Base-by-base conservation (phyloP, 2,888 invertebrate genomes). In the Pristionchus exspectatus region DNA sequence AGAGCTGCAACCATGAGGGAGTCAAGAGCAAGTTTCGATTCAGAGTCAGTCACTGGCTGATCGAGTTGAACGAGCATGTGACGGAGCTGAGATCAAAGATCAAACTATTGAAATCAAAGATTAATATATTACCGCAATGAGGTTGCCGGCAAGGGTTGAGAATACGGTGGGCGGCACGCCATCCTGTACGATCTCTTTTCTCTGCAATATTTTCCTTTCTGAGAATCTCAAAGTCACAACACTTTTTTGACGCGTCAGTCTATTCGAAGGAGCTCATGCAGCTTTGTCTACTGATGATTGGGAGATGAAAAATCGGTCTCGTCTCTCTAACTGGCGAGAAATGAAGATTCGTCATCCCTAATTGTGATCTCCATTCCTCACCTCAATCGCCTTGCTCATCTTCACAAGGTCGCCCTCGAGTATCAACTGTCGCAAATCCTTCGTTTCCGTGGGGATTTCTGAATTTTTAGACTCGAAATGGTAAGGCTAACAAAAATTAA, bases 331-430 rank as follows among this genome's bases (percentile, higher is more conserved):
- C 44, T 9, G 44, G 44, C 44, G 44, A 44, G 44, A 50, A 9
- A 50, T 3, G 10, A 50, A 1, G 44, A 50, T 10, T 50, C 44
- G 3, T 50, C 44, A 50, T 50, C 10, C 44, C 44, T 44, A 44
- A 3, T 44, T 9, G 12, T 50, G 0, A 3, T 3, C 10, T 50
- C 44, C 4, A 50, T 50, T 9, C 18, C 72, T 74, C 87, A 56
- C 87, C 56, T 74, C 21, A 21, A 88, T 54, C n/a, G 54, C 5
- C n/a, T 21, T 27, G n/a, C 69, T 30, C 74, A 88, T 72, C 74
- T 88, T 88, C 21, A 16, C 74, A 18, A 88, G 54, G 54, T 88
- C 87, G 30, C 87, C 87, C n/a, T 88, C 87, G 14, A 88, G 44
- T 14, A 88, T 88, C 33, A 88, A n/a, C 24, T 88, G 87, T 18